Evolutionary conservation across 2,797 vertebrate species (phyloP).

Genomic region (Rhinatrema bivittatum): DNA sequence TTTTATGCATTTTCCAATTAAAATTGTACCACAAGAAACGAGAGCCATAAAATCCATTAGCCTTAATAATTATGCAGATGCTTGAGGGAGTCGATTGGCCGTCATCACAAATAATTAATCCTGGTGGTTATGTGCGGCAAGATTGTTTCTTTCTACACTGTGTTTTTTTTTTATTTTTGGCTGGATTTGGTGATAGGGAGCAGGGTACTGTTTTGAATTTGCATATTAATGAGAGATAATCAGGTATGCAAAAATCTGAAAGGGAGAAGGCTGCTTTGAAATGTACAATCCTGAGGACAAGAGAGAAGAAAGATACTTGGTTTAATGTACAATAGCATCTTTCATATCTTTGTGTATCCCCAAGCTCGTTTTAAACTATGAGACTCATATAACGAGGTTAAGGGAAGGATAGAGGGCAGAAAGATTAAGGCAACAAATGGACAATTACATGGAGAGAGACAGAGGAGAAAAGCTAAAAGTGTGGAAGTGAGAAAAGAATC

Average conservation of each 20-base stretch:
- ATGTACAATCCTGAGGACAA: too few species aligned
- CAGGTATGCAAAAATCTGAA: slow-evolving; percentile 10
- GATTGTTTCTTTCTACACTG: slow-evolving; percentile 28
- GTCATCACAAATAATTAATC: slow-evolving; percentile 46
- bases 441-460: neutral
- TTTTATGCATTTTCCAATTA: slow-evolving; percentile 43
- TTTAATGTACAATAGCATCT: too few species aligned
- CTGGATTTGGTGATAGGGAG: neutral
- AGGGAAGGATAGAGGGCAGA: neutral
- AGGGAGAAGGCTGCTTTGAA: neutral
- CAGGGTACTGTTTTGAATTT: slow-evolving; percentile 21
- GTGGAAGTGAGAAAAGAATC: too few species aligned
- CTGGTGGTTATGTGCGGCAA: slow-evolving; percentile 34
- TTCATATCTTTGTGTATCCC: too few species aligned
- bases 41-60: slow-evolving; percentile 36
- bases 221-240: slow-evolving; percentile 27
- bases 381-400: too few species aligned
- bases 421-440: neutral
- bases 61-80: slow-evolving; percentile 43
- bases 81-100: slow-evolving; percentile 43
- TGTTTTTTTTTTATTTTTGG: neutral
- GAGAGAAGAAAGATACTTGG: too few species aligned
- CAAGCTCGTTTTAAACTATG: too few species aligned
- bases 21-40: slow-evolving; percentile 26
- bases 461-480: neutral